Evolutionary conservation across 2,113 vertebrate species (phyloP).

Genomic region (Marmota flaviventris): DNA sequence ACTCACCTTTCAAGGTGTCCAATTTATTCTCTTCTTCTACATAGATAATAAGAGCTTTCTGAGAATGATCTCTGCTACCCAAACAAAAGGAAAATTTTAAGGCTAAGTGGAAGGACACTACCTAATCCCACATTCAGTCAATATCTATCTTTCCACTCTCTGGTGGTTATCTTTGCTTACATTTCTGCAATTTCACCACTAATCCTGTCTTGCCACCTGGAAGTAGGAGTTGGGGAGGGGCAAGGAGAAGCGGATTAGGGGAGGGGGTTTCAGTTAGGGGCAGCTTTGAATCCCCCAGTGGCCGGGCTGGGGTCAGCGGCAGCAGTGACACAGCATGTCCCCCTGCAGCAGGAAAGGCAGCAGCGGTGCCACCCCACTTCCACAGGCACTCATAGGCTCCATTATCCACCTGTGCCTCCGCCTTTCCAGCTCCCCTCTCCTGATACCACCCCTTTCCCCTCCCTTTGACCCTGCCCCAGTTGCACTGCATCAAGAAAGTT

Average conservation of each 20-base stretch:
- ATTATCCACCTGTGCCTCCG: slow-evolving; percentile 88
- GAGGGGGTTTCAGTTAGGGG: slow-evolving; percentile 49
- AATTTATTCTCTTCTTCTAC: slow-evolving; percentile 67
- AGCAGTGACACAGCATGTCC: slow-evolving; percentile 85
- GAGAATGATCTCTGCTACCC: slow-evolving; percentile 22
- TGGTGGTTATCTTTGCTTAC: neutral
- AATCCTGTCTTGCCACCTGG: neutral
- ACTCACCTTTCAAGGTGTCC: slow-evolving; percentile 83
- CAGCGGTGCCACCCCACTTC: slow-evolving; percentile 87
- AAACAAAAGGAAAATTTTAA: slow-evolving; percentile 18
- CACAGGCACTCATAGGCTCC: slow-evolving; percentile 89
- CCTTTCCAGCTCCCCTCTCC: slow-evolving; percentile 81
- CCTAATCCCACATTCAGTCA: slow-evolving; percentile 67
- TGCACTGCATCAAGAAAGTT: slow-evolving; percentile 73
- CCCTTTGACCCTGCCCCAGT: slow-evolving; percentile 68
- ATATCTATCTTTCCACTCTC: neutral
- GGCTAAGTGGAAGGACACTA: slow-evolving; percentile 42
- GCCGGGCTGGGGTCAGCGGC: slow-evolving; percentile 82
- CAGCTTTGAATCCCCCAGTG: slow-evolving; percentile 79
- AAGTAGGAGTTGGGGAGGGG: neutral
- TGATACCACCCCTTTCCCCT: slow-evolving; percentile 82
- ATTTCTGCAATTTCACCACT: neutral
- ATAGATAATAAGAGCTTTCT: slow-evolving; percentile 56
- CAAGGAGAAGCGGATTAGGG: too few relatives aligned
- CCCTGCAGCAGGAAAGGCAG: slow-evolving; percentile 74